Conservation (phyloP, 1,140 invertebrate species). For the Drosophila arawakana region DNA sequence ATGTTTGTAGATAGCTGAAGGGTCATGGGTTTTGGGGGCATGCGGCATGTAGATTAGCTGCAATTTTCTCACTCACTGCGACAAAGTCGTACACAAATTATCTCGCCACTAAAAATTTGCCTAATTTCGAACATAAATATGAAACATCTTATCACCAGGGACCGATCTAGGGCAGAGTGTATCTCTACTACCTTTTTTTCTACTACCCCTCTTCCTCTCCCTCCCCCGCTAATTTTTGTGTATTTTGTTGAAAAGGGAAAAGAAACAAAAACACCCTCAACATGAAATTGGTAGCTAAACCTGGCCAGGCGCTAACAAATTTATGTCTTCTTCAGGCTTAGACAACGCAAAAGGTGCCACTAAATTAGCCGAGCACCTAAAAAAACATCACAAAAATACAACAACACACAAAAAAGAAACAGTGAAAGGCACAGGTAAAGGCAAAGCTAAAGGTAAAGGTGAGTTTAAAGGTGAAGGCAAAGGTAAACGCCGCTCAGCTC, state of each 20-base stretch:
- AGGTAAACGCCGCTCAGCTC: conserved; percentile 73
- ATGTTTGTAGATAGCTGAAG: neutral
- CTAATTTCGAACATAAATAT: conserved; percentile 83
- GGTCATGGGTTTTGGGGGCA: neutral
- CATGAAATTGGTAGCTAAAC: conserved; percentile 54
- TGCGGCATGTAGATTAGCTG: conserved; percentile 36
- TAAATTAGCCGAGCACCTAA: conserved; percentile 50
- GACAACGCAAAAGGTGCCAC: conserved; percentile 72
- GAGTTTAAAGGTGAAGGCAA: conserved; percentile 34
- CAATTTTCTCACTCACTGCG: conserved; percentile 80
- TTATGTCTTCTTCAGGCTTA: conserved; percentile 79
- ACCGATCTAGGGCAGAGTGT: conserved; percentile 58
- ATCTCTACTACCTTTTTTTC: conserved; percentile 45
- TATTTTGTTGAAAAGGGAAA: conserved; percentile 16
- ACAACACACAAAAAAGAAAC: conserved; percentile 11
- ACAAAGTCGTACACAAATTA: conserved; percentile 83
- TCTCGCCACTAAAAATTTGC: conserved; percentile 83
- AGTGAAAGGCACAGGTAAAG: neutral
- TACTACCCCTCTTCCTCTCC: neutral
- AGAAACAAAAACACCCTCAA: conserved; percentile 57
- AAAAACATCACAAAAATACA: too few species aligned
- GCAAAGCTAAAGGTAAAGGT: conserved; percentile 1
- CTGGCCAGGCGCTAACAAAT: conserved; percentile 77
- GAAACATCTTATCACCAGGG: conserved; percentile 60
- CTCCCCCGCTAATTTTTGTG: conserved; percentile 58